Conservation (phyloP, 23 tunicate genomes). For the Trididemnum clinides region DNA sequence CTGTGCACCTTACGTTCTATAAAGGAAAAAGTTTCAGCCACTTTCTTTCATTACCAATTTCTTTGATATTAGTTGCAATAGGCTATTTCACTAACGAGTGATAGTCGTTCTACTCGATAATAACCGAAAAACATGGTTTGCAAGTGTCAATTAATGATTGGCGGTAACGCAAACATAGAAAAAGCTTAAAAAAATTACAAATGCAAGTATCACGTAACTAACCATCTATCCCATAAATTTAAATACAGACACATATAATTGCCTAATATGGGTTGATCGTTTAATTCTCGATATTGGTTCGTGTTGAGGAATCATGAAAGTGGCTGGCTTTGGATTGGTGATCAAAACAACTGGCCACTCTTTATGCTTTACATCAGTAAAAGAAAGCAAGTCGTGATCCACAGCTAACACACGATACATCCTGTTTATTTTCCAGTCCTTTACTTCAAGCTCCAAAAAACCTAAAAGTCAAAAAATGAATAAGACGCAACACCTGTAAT, state of each 20-base stretch:
- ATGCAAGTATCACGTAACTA: not conserved
- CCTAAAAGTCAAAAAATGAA: too few relatives aligned
- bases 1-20: too few relatives aligned
- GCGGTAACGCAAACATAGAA: too few relatives aligned
- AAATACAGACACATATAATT: not conserved
- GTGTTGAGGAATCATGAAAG: slow-evolving; percentile 64
- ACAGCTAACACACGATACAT: slow-evolving; percentile 68
- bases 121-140: too few relatives aligned
- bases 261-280: slow-evolving; percentile 83
- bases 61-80: too few relatives aligned
- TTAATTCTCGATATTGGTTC: slow-evolving; percentile 81
- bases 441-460: slow-evolving; percentile 80
- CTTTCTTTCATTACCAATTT: too few relatives aligned
- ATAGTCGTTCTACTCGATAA: too few relatives aligned
- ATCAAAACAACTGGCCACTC: slow-evolving; percentile 78
- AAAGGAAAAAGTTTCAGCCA: too few relatives aligned
- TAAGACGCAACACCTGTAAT: too few relatives aligned
- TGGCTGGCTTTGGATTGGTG: slow-evolving; percentile 76
- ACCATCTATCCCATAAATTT: not conserved
- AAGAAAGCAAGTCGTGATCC: slow-evolving; percentile 91
- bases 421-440: slow-evolving; percentile 82
- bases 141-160: too few relatives aligned
- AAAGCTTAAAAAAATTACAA: not conserved
- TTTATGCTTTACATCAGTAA: slow-evolving; percentile 49
- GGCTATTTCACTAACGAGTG: too few relatives aligned